phyloP scores from a whole-genome alignment of 2,113 vertebrate genomes.

The Tragelaphus imberbis region DNA sequence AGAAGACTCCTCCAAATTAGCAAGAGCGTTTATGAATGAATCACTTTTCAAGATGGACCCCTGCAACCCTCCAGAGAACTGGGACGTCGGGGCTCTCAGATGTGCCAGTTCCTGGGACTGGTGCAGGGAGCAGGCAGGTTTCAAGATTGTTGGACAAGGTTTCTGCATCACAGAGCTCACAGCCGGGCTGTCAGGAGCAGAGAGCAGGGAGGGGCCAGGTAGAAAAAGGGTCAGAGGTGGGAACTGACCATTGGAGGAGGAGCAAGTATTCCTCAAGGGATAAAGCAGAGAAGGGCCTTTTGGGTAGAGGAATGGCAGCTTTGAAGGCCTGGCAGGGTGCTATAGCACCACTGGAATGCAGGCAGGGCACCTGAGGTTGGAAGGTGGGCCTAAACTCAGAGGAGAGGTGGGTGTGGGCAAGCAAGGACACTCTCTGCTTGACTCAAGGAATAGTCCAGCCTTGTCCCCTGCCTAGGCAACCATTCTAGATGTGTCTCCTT shows the following conservation, averaged over 20 bases:
- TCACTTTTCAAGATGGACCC: not conserved
- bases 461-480: not conserved
- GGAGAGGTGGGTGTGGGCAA: too few species aligned
- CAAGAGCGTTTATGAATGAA: not conserved
- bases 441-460: not conserved
- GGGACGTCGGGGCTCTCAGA: not conserved
- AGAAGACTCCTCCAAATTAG: too few species aligned
- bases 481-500: not conserved
- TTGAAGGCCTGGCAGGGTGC: not conserved
- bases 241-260: fast-evolving
- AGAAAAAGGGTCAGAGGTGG: not conserved
- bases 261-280: not conserved
- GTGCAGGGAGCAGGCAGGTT: fast-evolving
- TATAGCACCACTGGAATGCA: fast-evolving
- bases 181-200: not conserved
- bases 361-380: fast-evolving
- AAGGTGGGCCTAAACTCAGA: not conserved
- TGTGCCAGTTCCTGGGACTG: not conserved
- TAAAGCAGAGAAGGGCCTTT: not conserved
- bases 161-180: not conserved
- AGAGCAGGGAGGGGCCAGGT: not conserved
- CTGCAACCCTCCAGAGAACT: not conserved
- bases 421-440: not conserved
- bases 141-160: not conserved
- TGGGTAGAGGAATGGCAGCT: too few species aligned